Conservation (phyloP, 1,140 invertebrate genomes). For the Atta cephalotes region DNA sequence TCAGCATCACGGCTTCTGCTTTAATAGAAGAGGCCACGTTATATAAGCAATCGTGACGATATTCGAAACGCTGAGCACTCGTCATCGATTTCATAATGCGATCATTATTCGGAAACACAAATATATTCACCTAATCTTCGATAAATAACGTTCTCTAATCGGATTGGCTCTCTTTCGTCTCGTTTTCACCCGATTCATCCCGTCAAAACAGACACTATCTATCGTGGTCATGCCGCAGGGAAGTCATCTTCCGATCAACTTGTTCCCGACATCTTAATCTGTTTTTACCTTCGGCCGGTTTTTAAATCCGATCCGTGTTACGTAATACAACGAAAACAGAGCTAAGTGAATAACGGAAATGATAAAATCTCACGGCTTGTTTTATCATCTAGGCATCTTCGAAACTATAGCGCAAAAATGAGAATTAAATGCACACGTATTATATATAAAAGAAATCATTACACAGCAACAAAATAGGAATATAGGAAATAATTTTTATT, state of each 20-base stretch:
- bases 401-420: background rate
- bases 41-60: slow-evolving; percentile 37
- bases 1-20: slow-evolving; percentile 17
- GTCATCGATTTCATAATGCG: slow-evolving; percentile 32
- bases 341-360: slow-evolving; percentile 21
- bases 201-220: slow-evolving; percentile 69
- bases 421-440: background rate
- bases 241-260: slow-evolving; percentile 53
- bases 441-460: background rate
- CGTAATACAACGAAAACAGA: slow-evolving; percentile 17
- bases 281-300: slow-evolving; percentile 34
- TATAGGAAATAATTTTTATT: background rate
- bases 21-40: slow-evolving; percentile 23
- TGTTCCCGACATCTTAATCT: slow-evolving; percentile 21
- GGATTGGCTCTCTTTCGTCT: slow-evolving; percentile 67
- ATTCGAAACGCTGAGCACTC: slow-evolving; percentile 46
- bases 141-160: slow-evolving; percentile 69
- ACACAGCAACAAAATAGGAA: background rate
- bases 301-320: slow-evolving; percentile 46
- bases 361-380: slow-evolving; percentile 22
- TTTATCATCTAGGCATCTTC: background rate
- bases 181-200: slow-evolving; percentile 71
- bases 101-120: slow-evolving; percentile 48
- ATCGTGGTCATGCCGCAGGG: background rate
- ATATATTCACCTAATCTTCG: slow-evolving; percentile 62